Evolutionary conservation across 2,113 vertebrate genomes (phyloP), one percentile per base, ranked within the genome.

Genomic region (Sylvietta virens): DNA sequence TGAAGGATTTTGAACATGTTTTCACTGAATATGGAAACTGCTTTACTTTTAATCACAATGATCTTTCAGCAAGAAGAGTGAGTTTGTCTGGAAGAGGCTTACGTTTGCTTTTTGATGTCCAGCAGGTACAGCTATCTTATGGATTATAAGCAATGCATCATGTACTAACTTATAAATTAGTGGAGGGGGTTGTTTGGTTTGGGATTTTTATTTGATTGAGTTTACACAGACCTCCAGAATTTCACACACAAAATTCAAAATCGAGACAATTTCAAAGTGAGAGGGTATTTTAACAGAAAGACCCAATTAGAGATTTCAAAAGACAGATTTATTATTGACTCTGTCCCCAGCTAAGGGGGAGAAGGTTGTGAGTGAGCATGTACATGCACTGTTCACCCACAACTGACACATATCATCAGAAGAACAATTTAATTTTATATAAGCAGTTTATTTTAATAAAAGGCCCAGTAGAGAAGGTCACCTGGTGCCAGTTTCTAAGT

Each of bases 1-100:
- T 96, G n/a, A 80, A 98, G 98, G 98, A 98, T 94, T 98, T 98
- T 93, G 91, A 94, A 83, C 98, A 98, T 22, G 70, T 98, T 88
- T 98, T 98, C 92, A 98, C 98, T 89, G 98, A 98, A 96, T 98
- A 98, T 5, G 98, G 98, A 91, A 98, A 98, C 81, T 98, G 98
- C 91, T 98, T 98, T 94, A 98, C 98, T 92, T 98, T 98, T 95
- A 98, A 98, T 93, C 91, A 97, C 35, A 92, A 96, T 62, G 95
- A 97, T 37, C 31, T 96, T 37, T 47, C 89, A 90, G 56, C 88
- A 73, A 96, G 94, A 97, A 98, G 94, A 92, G 96, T 98, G 91
- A 98, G 94, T 78, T 83, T 97, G 48, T 97, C 98, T 58, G 98
- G 98, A 97, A 97, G 96, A 97, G 98, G 98, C 45, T 94, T 98